These are phyloP conservation scores for Coronaproctus castanopsis DNA, from an alignment of 2,888 invertebrate species.

Conservation along the genomic window DNA sequence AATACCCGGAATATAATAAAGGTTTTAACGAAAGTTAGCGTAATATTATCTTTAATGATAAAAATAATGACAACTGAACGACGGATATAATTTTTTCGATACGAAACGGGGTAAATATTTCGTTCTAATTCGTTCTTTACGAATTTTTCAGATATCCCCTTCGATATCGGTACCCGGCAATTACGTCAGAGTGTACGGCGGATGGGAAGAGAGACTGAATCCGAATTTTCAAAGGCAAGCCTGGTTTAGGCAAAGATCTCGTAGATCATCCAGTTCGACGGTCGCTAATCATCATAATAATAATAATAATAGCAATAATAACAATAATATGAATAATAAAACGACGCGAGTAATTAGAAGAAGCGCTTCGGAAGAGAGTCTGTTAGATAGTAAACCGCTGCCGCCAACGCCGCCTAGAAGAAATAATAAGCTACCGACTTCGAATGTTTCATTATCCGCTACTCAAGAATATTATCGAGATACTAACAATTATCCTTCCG, in stretches of 20 bases:
- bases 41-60: too few relatives aligned
- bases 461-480: too few relatives aligned
- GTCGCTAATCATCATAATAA: slow-evolving; percentile 18
- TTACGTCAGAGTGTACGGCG: slow-evolving; percentile 41
- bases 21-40: too few relatives aligned
- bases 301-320: too few relatives aligned
- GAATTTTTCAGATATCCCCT: slow-evolving; percentile 21
- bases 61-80: too few relatives aligned
- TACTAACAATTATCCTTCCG: too few relatives aligned
- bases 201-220: slow-evolving; percentile 36
- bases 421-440: slow-evolving; percentile 6
- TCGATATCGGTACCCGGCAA: slow-evolving; percentile 31
- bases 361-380: slow-evolving; percentile 28
- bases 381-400: slow-evolving; percentile 21
- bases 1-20: too few relatives aligned
- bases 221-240: slow-evolving; percentile 31
- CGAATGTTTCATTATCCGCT: slow-evolving; percentile 1
- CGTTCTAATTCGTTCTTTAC: too few relatives aligned
- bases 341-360: slow-evolving; percentile 24
- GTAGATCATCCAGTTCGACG: slow-evolving; percentile 18
- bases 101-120: too few relatives aligned
- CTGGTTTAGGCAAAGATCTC: slow-evolving; percentile 29
- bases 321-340: slow-evolving; percentile 9
- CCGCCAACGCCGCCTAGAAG: slow-evolving; percentile 15
- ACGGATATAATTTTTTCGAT: too few relatives aligned